Evolutionary conservation across 2,113 vertebrate genomes (phyloP), one percentile per base, ranked within the genome.

Genomic region (Tympanuchus pallidicinctus): DNA sequence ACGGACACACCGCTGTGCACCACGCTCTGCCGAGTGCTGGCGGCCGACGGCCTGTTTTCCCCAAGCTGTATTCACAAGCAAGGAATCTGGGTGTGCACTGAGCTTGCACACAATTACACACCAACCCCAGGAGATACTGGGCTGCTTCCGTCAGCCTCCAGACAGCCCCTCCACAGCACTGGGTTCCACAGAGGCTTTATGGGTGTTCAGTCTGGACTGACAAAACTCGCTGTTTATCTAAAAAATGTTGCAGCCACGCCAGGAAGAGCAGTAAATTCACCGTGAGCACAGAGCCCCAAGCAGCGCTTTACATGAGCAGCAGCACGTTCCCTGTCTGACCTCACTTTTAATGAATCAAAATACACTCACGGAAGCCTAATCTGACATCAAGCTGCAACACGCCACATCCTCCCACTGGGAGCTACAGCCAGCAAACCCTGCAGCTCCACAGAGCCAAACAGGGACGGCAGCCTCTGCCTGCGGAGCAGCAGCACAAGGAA

Each of bases 271-370:
- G 30, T 21, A 10, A 57, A 75, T 66, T 19, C 50, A 1, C 42
- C 0, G 34, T 10, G 74, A 89, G 75, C 11, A 27, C 75, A 65
- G 89, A 88, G 28, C 14, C 36, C 36, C 81, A 2, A 81, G 84
- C 75, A 47, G 75, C 18, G 91, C 89, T 11, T 86, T 75, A 90
- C 95, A 84, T 88, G 95, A 89, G 79, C 6, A 65, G 76, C 80
- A 69, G 96, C 96, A 97, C 95, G 95, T 95, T 95, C 90, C 82
- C 94, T 73, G 28, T 56, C 86, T 97, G 95, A 96, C 65, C 96
- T 97, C 94, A 95, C 86, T 9, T 10, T 32, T 67, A 79, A 48
- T 95, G 94, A 97, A 82, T 79, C 93, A 81, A 96, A 89, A 60
- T 1, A 9, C 82, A 40, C 1, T 9, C 48, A 57, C 3, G 66